phyloP scores from a whole-genome alignment of 2,113 vertebrate genomes.

The Origma solitaria region DNA sequence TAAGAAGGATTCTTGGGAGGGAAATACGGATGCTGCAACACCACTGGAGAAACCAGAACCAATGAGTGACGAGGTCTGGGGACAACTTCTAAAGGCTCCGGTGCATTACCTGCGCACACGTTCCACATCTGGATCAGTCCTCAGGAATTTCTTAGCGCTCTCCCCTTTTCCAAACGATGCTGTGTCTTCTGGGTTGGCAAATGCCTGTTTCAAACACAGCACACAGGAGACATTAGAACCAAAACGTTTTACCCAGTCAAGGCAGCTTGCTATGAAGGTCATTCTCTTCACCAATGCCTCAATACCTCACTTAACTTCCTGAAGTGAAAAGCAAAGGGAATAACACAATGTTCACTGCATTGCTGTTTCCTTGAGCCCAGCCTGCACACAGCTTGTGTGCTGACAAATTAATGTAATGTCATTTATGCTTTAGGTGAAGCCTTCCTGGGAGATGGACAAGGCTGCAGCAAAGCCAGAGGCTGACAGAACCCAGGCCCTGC shows the following conservation, averaged over 20 bases:
- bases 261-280: background rate
- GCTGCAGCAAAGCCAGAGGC: background rate
- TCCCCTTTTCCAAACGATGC: constrained; percentile 34
- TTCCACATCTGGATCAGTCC: constrained; percentile 78
- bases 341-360: background rate
- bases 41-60: background rate
- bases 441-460: background rate
- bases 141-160: constrained; percentile 71
- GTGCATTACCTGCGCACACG: constrained; percentile 76
- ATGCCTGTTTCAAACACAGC: constrained; percentile 67
- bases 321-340: background rate
- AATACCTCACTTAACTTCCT: background rate
- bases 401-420: background rate
- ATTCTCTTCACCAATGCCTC: background rate
- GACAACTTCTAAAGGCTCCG: background rate
- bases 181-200: constrained; percentile 80
- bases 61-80: background rate
- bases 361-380: background rate
- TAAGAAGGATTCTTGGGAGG: background rate
- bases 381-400: background rate
- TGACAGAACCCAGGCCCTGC: background rate
- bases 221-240: background rate
- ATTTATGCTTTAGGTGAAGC: background rate
- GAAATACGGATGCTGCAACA: background rate
- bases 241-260: background rate